These are phyloP conservation scores for Drosophila multiciliata DNA, from an alignment of 2,888 invertebrate genomes.

Conservation along the genomic window DNA sequence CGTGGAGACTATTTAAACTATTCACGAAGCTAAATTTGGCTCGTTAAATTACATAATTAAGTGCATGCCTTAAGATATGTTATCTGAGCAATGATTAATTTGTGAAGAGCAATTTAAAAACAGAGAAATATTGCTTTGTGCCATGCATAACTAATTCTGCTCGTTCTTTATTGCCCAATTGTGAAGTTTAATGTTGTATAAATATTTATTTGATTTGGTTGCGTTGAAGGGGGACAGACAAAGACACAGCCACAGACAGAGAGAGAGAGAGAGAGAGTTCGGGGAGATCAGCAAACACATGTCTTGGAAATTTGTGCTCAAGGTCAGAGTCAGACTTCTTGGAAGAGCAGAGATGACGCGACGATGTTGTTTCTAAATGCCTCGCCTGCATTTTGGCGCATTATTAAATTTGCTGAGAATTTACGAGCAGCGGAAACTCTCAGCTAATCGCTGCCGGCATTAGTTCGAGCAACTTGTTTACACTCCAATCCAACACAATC, in stretches of 20 bases:
- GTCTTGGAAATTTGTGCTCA: constrained; percentile 40
- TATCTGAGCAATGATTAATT: constrained; percentile 37
- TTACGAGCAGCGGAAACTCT: constrained; percentile 67
- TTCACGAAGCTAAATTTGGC: constrained; percentile 35
- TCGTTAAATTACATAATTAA: constrained; percentile 47
- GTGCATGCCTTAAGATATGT: constrained; percentile 15
- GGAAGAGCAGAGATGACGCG: constrained; percentile 40
- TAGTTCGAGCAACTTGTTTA: constrained; percentile 64
- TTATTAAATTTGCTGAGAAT: constrained; percentile 57
- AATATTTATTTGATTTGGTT: constrained; percentile 55
- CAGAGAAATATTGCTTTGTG: constrained; percentile 15
- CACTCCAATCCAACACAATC: constrained; percentile 24
- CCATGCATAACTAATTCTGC: constrained; percentile 56
- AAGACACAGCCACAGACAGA: not conserved
- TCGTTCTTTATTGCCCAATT: constrained; percentile 58
- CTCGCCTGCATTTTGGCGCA: constrained; percentile 46
- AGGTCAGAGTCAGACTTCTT: constrained; percentile 50
- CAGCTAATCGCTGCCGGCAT: constrained; percentile 53
- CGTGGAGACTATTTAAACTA: constrained; percentile 28
- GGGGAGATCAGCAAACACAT: constrained; percentile 26
- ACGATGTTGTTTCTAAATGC: not conserved
- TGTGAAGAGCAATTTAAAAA: constrained; percentile 31
- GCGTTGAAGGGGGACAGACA: not conserved
- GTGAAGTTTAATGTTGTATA: constrained; percentile 49
- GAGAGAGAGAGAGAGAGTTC: not conserved